A percentile compares a stretch with the other conserved stretches of the same genome.
phyloP scores from a whole-genome alignment of 2,888 invertebrate species.

The Clitarchus hookeri region DNA sequence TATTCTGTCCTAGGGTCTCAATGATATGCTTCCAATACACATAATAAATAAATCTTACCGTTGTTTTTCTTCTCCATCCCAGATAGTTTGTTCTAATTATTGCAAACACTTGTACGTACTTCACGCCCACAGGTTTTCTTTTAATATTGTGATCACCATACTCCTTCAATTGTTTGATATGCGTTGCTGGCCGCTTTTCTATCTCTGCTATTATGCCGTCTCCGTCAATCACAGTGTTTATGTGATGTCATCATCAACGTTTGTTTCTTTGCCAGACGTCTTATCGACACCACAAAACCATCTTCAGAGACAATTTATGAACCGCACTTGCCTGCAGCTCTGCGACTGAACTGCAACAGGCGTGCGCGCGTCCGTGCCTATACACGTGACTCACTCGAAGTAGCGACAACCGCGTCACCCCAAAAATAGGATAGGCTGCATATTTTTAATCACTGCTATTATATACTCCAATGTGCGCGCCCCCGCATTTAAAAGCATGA shows the following conservation, averaged over 20 bases:
- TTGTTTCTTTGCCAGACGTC: too few species aligned
- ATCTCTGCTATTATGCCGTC: conserved; percentile 15
- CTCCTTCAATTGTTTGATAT: conserved; percentile 18
- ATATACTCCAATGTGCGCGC: not conserved
- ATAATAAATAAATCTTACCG: not conserved
- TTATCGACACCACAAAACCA: too few species aligned
- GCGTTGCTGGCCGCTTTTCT: not conserved
- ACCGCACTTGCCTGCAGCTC: not conserved
- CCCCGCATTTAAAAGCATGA: conserved; percentile 20
- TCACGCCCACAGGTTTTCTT: conserved; percentile 26
- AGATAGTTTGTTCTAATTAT: conserved; percentile 1
- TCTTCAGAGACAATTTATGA: not conserved
- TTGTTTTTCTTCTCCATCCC: not conserved
- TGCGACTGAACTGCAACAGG: conserved; percentile 16
- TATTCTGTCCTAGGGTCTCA: too few species aligned
- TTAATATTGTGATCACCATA: too few species aligned
- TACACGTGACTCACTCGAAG: not conserved
- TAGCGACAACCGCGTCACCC: conserved; percentile 11
- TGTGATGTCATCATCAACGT: not conserved
- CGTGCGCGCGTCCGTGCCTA: conserved; percentile 5
- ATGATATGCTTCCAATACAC: not conserved
- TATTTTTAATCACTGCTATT: conserved; percentile 22
- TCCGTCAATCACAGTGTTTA: not conserved
- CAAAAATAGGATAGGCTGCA: conserved; percentile 18
- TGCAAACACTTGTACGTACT: not conserved